Evolutionary conservation across 1,140 invertebrate species (phyloP), one percentile per base, ranked within the genome.

Genomic region (Hermetia illucens): DNA sequence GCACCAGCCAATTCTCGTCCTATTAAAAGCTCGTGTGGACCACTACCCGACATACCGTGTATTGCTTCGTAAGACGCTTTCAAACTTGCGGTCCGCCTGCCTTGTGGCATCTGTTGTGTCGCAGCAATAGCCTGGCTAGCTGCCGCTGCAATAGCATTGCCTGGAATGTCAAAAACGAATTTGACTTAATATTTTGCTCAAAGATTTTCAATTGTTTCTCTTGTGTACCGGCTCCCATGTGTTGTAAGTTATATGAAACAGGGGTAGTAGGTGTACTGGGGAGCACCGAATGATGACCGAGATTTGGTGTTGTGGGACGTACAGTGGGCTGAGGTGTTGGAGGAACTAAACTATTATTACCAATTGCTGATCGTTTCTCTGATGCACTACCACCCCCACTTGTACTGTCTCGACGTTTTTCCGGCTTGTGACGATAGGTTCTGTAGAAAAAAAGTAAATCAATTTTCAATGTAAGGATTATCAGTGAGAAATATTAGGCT

Each of bases 101-200:
- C 92, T 46, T 94, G 87, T 52, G 90, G 87, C 82, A 95, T 91
- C 72, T 94, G 90, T 51, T 96, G 89, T 12, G 93, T 96, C 4
- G 90, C 90, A 9, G 88, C 89, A 40, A 96, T 96, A 1, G 91
- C 91, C 61, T 96, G 91, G 16, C 89, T 92, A 1, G 91, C 91
- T 12, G 91, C 91, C 2, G 86, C 89, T 1, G 89, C 90, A 40
- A 96, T 91, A 1, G 91, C 85, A 52, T 81, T 92, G 17, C 82
- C 82, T 21, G 33, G 21, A 5, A 8, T 25, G 24, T 8, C 24
- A 25, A 20, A 34, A 4, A 19, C 15, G n/a, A n/a, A n/a, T n/a
- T n/a, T n/a, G n/a, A n/a, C n/a, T n/a, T n/a, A n/a, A n/a, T n/a
- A n/a, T n/a, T n/a, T n/a, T n/a, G n/a, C n/a, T n/a, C n/a, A n/a